These are phyloP conservation scores for Lysiphlebus fabarum DNA, from an alignment of 1,140 invertebrate species.

Conservation along the genomic window DNA sequence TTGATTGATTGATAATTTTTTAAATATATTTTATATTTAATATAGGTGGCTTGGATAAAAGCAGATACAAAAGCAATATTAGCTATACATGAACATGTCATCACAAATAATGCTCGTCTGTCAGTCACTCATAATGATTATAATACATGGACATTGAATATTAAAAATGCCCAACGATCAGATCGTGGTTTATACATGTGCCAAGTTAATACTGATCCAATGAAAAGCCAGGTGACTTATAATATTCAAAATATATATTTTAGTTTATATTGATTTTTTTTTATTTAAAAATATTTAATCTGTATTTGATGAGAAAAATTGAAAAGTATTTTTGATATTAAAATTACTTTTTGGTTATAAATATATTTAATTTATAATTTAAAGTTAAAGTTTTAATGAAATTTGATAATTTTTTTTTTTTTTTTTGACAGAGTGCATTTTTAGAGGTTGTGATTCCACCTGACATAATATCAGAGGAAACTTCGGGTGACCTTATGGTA, in stretches of 20 bases:
- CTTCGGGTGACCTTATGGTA: slow-evolving; percentile 85
- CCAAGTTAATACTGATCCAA: slow-evolving; percentile 90
- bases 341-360: too few relatives aligned
- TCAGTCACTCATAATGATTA: slow-evolving; percentile 83
- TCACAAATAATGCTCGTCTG: slow-evolving; percentile 83
- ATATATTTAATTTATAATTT: too few relatives aligned
- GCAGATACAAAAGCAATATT: slow-evolving; percentile 87
- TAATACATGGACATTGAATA: slow-evolving; percentile 85
- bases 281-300: too few relatives aligned
- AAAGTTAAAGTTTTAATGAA: too few relatives aligned
- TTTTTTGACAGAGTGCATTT: slow-evolving; percentile 67
- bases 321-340: too few relatives aligned
- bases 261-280: neutral
- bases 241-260: neutral
- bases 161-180: slow-evolving; percentile 74
- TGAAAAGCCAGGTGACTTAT: slow-evolving; percentile 78
- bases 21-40: slow-evolving; percentile 24
- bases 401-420: neutral
- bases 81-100: slow-evolving; percentile 88
- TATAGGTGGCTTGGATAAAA: slow-evolving; percentile 88
- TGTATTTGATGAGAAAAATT: too few relatives aligned
- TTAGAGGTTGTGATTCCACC: slow-evolving; percentile 87
- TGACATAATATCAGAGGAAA: slow-evolving; percentile 84
- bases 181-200: slow-evolving; percentile 89
- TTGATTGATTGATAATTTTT: slow-evolving; percentile 1